Evolutionary conservation across 2,113 vertebrate species (phyloP).

Genomic region (Thryonomys swinderianus): DNA sequence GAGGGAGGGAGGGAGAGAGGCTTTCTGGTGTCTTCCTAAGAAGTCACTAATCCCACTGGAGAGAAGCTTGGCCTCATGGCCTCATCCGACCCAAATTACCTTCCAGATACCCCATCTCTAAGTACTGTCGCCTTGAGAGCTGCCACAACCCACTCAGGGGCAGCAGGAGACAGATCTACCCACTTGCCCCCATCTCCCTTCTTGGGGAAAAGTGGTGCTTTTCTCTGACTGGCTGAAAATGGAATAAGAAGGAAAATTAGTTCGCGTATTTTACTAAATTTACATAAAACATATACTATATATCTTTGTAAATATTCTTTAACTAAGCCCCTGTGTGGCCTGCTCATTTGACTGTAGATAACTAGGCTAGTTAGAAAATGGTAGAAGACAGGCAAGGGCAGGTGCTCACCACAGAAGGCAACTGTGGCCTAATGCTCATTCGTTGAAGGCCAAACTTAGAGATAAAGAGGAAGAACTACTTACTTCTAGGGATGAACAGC

Average conservation of each 20-base stretch:
- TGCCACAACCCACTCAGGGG: neutral
- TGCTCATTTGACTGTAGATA: neutral
- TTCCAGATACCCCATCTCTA: neutral
- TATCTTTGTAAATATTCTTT: neutral
- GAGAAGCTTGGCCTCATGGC: neutral
- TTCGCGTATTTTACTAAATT: neutral
- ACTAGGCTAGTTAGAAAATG: no score
- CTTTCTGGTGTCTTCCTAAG: neutral
- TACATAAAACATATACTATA: neutral
- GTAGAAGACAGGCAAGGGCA: no score
- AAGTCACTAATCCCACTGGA: neutral
- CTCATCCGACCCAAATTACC: neutral
- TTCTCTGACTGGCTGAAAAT: neutral
- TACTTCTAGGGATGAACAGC: no score
- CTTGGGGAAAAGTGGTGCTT: neutral
- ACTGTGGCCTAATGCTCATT: no score
- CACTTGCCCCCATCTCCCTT: neutral
- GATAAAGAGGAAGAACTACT: no score
- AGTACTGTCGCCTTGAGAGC: neutral
- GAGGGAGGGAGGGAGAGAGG: no score
- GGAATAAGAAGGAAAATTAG: slow-evolving; percentile 15
- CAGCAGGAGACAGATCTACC: neutral
- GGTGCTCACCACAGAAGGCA: no score
- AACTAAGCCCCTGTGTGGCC: neutral
- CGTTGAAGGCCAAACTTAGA: no score